Base-by-base conservation (phyloP, 92 coral and sea anemone genomes). In the Paramuricea clavata region DNA sequence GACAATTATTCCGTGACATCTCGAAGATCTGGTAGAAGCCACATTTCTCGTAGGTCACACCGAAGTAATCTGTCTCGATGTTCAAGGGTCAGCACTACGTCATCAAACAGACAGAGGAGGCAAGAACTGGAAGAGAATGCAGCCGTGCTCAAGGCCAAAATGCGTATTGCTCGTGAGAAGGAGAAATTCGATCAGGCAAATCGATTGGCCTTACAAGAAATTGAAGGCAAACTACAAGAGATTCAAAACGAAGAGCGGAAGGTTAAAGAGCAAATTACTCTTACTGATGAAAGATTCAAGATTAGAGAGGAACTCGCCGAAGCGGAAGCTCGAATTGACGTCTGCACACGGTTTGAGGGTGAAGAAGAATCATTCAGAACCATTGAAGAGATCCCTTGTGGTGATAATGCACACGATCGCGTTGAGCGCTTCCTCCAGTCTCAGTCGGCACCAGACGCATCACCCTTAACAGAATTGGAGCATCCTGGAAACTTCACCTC, bases 71-170 rank as follows among this genome's bases (percentile, higher is more conserved):
- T 16, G 15, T 31, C n/a, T 12, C 36, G 74, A 67, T 28, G 31
- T 28, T 28, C 74, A 34, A 67, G 22, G 39, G 21, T 11, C 21
- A 67, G 35, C 21, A 36, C 74, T 59, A 44, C 75, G 2, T 47
- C 71, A 30, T 89, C 92, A 15, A 19, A 26, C 19, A n/a, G 84
- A 60, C 69, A 82, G 76, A 59, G 69, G 54, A 82, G 92, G 28
- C 78, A 64, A n/a, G 52, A 84, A 49, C 77, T 89, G 26, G 89
- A 89, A 61, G 82, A 81, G 69, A 83, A 89, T 59, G 57, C 56
- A 8, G 92, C 89, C 6, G 44, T 69, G 34, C 49, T 89, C n/a
- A 88, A 71, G 43, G 92, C 72, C 16, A 88, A 69, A 65, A 59
- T 83, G 85, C 70, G 78, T 25, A 65, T 89, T 35, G 83, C 62